Base-by-base conservation (phyloP, 2,113 vertebrate genomes). In the Silurus meridionalis region DNA sequence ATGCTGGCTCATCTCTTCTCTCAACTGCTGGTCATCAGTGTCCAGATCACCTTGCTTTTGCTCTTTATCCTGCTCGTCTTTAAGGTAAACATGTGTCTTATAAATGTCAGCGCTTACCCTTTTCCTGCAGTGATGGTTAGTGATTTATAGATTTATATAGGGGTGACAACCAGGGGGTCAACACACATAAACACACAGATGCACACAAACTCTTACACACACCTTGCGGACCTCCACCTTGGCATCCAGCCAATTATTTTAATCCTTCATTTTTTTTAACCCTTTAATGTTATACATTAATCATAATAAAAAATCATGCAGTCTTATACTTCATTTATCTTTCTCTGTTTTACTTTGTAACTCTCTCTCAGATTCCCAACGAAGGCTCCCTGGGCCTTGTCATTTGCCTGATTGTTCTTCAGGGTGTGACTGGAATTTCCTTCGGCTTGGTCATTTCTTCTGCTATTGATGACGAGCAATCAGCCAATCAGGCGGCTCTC, bases 1-100 rank as follows among this genome's bases (percentile, higher is more conserved):
- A 95, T 95, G 93, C 90, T 96, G 90, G 95, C 95, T 81, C 95
- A 96, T 71, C 94, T 95, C 81, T 92, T 95, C 91, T 95, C 95
- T 85, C 95, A 96, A 92, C 93, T 96, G 60, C 89, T 95, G 48
- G 93, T 95, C 90, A 95, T 96, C 92, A 95, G 93, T 74, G 92
- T 96, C 63, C 95, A 96, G 92, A 95, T 95, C 91, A 25, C 91
- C 83, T 89, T 96, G 86, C 90, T 96, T 87, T 94, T 96, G 23
- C 89, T 95, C 89, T 95, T 96, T 80, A 92, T 95, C 19, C 90
- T 95, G 80, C 93, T 95, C 8, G 93, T 95, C 87, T 95, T 95
- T 85, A 94, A 95, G 92, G 95, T 96, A 28, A 57, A 82, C 57
- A 10, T 66, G 28, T 60, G 13, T 48, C n/a, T 19, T 74, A 48